Evolutionary conservation across 2,113 vertebrate species (phyloP), one percentile per base, ranked within the genome.

Genomic region (Excalfactoria chinensis): DNA sequence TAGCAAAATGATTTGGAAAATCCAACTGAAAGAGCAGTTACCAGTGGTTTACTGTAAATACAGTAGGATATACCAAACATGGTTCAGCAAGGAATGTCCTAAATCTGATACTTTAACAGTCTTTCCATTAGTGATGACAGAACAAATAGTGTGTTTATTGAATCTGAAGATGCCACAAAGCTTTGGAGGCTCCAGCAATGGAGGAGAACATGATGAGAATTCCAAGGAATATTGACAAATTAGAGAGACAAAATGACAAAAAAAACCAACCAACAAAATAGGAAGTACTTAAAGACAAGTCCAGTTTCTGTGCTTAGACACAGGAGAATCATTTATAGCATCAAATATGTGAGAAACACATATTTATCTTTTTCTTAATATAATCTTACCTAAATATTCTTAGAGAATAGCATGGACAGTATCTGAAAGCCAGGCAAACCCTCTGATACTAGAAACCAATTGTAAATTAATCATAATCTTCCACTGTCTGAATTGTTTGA

Each of bases 1-100:
- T 92, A 71, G 22, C 10, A 75, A 84, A 88, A 86, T 74, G 28
- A 95, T 10, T 26, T 84, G 70, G 43, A 40, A 86, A 89, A 69
- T 8, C 8, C 35, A 80, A 86, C 58, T 30, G 3, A 1, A 51
- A 68, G 28, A 72, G 48, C 19, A 86, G 58, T 35, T 90, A 43
- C 34, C 32, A 40, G 11, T n/a, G 7, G 21, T 84, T 81, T 86
- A 11, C 43, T 37, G 6, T n/a, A 84, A 77, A 60, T 20, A 60
- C 13, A 13, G 75, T 89, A 68, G 28, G 19, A 60, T 60, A 9
- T 48, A 43, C 53, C 26, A 71, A 56, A 78, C 81, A 10, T 53
- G n/a, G 2, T 81, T 89, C 60, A 58, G 60, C 17, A 21, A n/a
- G 58, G 25, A n/a, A 60, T 64, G 22, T 81, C 40, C 66, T 40